Evolutionary conservation across 1,140 invertebrate genomes (phyloP), one percentile per base, ranked within the genome.

Genomic region (Chrysoperla carnea): DNA sequence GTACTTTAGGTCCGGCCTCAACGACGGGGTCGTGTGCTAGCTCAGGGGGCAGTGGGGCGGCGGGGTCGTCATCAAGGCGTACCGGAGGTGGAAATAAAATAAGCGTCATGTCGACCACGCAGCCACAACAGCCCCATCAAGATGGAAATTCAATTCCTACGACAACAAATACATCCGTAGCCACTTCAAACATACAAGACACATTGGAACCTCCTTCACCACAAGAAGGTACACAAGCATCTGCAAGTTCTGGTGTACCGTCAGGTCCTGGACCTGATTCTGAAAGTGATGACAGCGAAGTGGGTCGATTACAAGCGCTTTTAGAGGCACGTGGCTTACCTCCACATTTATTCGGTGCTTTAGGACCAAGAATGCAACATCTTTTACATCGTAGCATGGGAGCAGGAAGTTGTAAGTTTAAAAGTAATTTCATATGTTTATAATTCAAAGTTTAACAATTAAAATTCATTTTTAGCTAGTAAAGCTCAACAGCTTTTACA

Each of bases 351-450:
- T 91, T 98, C 58, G 90, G 92, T 11, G 86, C 88, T 28, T 70
- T 98, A 27, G 93, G 89, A 6, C 88, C 94, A 31, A 72, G 94
- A 35, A 95, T 99, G 90, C 94, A 98, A 55, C 92, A 98, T 61
- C 69, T 99, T 15, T 67, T 98, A 36, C 91, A 96, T 58, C 69
- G 91, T 42, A 93, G 87, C 45, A 93, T 96, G 73, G 84, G 84
- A 6, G 78, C 78, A 15, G 84, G 76, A 56, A 83, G 78, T 35
- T 80, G 80, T 82, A 69, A 64, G 56, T 54, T 23, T 45, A 49
- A 44, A 31, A 41, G 8, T 23, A 23, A 23, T 23, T n/a, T n/a
- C n/a, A n/a, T 40, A 8, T 40, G 15, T 14, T 40, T 5, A 11
- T 23, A 11, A 28, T 8, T 4, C 15, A 14, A 28, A 11, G 9